Conservation (phyloP, 2,888 invertebrate species). For the Globia sparganii region DNA sequence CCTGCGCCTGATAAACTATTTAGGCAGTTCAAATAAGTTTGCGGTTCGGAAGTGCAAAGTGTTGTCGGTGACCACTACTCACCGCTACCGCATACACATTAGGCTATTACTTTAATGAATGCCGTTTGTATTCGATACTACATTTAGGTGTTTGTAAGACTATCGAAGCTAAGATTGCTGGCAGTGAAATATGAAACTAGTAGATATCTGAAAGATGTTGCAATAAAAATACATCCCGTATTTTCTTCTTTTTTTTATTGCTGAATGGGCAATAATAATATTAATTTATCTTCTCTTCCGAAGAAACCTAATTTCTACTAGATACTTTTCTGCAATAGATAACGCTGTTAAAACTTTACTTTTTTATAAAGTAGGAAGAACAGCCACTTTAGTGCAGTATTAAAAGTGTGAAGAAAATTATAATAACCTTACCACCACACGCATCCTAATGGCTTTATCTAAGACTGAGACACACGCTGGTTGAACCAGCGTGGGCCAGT, state of each 20-base stretch:
- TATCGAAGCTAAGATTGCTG: not conserved
- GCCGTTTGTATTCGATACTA: constrained; percentile 20
- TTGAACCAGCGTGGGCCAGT: constrained; percentile 14
- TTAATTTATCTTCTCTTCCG: no score
- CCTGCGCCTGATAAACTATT: not conserved
- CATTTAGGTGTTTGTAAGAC: not conserved
- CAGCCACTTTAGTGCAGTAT: not conserved
- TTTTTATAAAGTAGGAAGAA: not conserved
- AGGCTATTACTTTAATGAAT: constrained; percentile 17
- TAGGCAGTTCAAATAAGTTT: constrained; percentile 6
- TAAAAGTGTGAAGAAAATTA: not conserved
- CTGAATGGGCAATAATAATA: no score
- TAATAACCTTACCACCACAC: not conserved
- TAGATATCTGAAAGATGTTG: not conserved
- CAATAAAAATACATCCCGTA: not conserved
- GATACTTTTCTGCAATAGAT: not conserved
- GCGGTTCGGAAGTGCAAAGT: constrained; percentile 28
- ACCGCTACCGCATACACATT: constrained; percentile 4
- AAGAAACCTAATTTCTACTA: not conserved
- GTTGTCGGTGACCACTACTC: constrained; percentile 8
- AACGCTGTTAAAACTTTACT: not conserved
- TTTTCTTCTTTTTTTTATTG: no score
- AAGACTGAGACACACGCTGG: constrained; percentile 5
- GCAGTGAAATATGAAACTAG: not conserved
- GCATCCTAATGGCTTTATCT: constrained; percentile 22